Base-by-base conservation (phyloP, 2,888 invertebrate species). In the Netelia virgata region DNA sequence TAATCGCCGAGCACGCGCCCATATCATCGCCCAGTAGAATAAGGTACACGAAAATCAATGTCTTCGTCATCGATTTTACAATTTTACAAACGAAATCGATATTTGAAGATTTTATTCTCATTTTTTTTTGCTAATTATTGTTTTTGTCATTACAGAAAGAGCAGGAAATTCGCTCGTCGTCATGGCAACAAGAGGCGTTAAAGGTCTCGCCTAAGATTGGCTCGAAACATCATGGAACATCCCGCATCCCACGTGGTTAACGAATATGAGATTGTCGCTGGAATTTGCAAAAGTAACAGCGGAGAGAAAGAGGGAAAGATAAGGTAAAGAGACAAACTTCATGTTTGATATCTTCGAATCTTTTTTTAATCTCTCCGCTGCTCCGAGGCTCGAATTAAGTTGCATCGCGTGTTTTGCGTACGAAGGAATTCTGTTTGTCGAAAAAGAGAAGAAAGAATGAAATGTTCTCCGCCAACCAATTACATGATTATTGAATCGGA, bases 1-100 rank as follows among this genome's bases (percentile, higher is more conserved):
- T 96, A 88, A 97, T 97, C 88, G 96, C 96, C 89, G 97, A 97
- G 91, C 96, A 96, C 84, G 92, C 93, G 66, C 93, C 94, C 75
- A 89, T 92, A 87, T 91, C 93, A 79, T 93, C 93, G 50, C 93
- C 93, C 47, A 93, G 91, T 87, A 91, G 90, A 88, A 91, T 93
- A 57, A 92, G 92, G 93, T 92, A 89, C 57, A 59, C 61, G 3
- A 3, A 55, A n/a, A 57, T 57, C 36, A 10, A 23, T n/a, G n/a
- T n/a, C n/a, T n/a, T n/a, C n/a, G n/a, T n/a, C n/a, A n/a, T n/a
- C n/a, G n/a, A n/a, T 28, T 28, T 28, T 28, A 28, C 28, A 28
- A 28, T 28, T 28, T 3, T 28, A 0, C 28, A 28, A 28, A 28
- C 28, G 3, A 28, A 3, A 28, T n/a, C 16, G 2, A 10, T 20